Percentiles rank a stretch among this genome's conserved stretches.
Conservation (phyloP, 1,140 invertebrate species). For the Maniola jurtina region DNA sequence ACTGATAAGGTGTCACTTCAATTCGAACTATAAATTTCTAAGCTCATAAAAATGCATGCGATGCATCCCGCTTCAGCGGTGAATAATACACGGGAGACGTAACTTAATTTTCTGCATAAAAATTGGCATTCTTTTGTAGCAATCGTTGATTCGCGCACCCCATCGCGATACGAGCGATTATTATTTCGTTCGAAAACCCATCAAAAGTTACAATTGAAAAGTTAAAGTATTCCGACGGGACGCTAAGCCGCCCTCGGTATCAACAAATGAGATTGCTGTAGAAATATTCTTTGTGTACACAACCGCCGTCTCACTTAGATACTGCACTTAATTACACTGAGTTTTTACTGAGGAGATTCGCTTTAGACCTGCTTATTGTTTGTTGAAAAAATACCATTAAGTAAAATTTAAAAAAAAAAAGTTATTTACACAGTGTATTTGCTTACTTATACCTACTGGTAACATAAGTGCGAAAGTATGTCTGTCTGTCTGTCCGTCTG, state of each 20-base stretch:
- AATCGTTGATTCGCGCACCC: constrained; percentile 69
- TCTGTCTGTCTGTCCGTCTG: too few species aligned
- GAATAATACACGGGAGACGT: constrained; percentile 60
- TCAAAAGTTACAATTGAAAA: constrained; percentile 79
- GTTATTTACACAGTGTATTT: too few species aligned
- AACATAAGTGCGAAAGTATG: too few species aligned
- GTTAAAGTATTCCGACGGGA: constrained; percentile 76
- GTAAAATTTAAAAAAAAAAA: too few species aligned
- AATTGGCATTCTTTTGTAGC: constrained; percentile 73
- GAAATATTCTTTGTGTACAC: constrained; percentile 69
- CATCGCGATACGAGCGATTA: constrained; percentile 68
- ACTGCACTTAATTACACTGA: constrained; percentile 50
- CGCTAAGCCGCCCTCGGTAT: constrained; percentile 61
- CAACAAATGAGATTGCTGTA: constrained; percentile 72
- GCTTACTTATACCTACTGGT: too few species aligned
- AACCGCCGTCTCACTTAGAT: constrained; percentile 41
- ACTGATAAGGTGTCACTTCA: not conserved
- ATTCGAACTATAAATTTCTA: constrained; percentile 10
- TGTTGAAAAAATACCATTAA: too few species aligned
- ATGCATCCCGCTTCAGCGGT: constrained; percentile 36
- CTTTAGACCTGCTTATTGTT: too few species aligned
- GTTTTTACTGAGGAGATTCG: not conserved
- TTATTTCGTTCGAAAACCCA: constrained; percentile 77
- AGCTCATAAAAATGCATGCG: constrained; percentile 34
- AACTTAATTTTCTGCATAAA: constrained; percentile 75